These are phyloP conservation scores for Notechis scutatus DNA, from an alignment of 2,113 vertebrate genomes.

Conservation along the genomic window DNA sequence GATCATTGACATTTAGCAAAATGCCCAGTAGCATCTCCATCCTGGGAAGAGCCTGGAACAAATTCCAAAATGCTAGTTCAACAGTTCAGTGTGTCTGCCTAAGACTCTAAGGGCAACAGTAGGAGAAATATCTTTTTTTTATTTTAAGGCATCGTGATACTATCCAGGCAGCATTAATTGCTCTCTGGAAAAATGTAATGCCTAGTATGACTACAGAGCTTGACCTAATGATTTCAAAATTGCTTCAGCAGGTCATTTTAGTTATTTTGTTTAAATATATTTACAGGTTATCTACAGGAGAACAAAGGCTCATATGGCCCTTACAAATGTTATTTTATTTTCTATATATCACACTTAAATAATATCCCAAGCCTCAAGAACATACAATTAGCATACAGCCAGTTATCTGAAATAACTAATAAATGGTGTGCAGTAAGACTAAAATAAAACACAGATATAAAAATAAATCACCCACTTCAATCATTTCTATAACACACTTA, in stretches of 20 bases:
- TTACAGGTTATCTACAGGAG: background rate
- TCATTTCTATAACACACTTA: background rate
- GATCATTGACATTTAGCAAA: slow-evolving; percentile 63
- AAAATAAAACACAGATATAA: background rate
- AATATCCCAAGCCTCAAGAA: background rate
- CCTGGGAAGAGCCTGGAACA: slow-evolving; percentile 51
- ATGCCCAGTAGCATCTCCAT: slow-evolving; percentile 50
- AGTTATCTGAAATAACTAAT: background rate
- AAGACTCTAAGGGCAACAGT: slow-evolving; percentile 45
- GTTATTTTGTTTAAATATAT: background rate
- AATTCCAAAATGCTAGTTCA: slow-evolving; percentile 55
- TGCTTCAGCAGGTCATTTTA: background rate
- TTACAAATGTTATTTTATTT: background rate
- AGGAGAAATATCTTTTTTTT: slow-evolving; percentile 50
- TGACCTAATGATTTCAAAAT: background rate
- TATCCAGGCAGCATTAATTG: slow-evolving; percentile 42
- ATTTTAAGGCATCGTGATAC: slow-evolving; percentile 36
- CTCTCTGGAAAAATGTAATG: slow-evolving; percentile 37
- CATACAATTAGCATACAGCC: background rate
- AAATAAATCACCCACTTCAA: background rate
- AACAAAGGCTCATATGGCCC: background rate
- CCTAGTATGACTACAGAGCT: background rate
- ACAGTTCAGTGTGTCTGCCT: slow-evolving; percentile 43
- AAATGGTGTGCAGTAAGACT: background rate
- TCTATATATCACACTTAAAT: background rate